Conservation (phyloP, 1,140 invertebrate genomes). For the Pissodes strobi region DNA sequence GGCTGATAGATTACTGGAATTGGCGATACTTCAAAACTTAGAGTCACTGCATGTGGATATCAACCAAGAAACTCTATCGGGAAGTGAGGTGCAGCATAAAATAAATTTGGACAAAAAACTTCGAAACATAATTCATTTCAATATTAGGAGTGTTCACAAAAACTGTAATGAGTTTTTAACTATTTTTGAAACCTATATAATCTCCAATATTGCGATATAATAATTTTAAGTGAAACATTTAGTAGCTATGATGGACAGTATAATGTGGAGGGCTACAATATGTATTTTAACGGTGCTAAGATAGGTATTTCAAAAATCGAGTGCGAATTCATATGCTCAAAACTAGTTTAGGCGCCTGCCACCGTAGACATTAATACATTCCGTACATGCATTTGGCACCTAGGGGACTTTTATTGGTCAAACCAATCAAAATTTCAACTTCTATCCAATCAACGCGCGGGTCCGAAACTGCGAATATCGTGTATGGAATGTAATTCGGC, state of each 20-base stretch:
- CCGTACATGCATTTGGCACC: too few species aligned
- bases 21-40: background rate
- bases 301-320: too few species aligned
- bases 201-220: slow-evolving; percentile 3
- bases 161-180: background rate
- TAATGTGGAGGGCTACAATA: background rate
- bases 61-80: background rate
- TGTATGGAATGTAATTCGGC: too few species aligned
- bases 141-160: background rate
- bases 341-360: too few species aligned
- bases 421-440: too few species aligned
- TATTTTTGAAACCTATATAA: background rate
- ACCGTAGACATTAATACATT: too few species aligned
- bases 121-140: background rate
- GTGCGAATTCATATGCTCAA: too few species aligned
- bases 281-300: background rate
- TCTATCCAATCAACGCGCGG: too few species aligned
- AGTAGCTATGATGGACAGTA: background rate
- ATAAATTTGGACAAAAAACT: too few species aligned
- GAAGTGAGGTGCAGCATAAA: background rate
- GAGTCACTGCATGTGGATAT: background rate
- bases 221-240: background rate
- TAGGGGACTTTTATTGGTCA: too few species aligned
- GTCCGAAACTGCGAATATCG: too few species aligned
- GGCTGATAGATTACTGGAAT: background rate